Conservation (phyloP, 2,113 vertebrate species). For the Motacilla alba region DNA sequence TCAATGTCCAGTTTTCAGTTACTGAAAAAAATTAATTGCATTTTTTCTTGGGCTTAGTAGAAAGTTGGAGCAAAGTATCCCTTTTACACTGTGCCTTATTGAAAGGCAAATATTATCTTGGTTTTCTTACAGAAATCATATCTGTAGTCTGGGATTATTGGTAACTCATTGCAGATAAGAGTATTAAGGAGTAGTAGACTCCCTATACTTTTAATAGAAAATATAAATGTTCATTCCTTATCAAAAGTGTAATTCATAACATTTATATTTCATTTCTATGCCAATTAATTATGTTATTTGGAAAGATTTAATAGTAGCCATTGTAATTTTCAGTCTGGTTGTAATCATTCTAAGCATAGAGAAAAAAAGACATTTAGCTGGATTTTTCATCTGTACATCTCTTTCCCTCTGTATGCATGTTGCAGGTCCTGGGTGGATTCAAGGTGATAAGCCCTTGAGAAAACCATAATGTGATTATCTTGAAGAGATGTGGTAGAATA, state of each 20-base stretch:
- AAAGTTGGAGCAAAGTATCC: background rate
- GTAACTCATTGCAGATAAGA: background rate
- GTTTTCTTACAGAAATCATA: background rate
- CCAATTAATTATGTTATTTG: background rate
- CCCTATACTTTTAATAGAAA: background rate
- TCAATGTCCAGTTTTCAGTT: background rate
- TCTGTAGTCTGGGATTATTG: background rate
- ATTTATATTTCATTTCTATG: background rate
- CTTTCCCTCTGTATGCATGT: background rate
- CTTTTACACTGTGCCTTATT: background rate
- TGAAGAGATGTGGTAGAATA: constrained; percentile 38
- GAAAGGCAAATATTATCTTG: constrained; percentile 1
- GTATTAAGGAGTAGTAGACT: background rate
- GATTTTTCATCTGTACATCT: background rate
- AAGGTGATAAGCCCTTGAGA: constrained; percentile 67
- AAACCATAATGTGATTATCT: constrained; percentile 55
- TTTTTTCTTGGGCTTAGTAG: background rate
- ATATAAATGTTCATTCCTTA: background rate
- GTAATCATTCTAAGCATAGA: background rate
- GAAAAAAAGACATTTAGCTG: background rate
- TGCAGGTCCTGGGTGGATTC: constrained; percentile 22
- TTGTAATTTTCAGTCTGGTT: background rate
- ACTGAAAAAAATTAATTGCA: background rate
- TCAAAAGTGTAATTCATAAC: background rate
- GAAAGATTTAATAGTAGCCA: background rate